These are phyloP conservation scores for Noctilio leporinus DNA, from an alignment of 2,113 vertebrate species.

Conservation along the genomic window DNA sequence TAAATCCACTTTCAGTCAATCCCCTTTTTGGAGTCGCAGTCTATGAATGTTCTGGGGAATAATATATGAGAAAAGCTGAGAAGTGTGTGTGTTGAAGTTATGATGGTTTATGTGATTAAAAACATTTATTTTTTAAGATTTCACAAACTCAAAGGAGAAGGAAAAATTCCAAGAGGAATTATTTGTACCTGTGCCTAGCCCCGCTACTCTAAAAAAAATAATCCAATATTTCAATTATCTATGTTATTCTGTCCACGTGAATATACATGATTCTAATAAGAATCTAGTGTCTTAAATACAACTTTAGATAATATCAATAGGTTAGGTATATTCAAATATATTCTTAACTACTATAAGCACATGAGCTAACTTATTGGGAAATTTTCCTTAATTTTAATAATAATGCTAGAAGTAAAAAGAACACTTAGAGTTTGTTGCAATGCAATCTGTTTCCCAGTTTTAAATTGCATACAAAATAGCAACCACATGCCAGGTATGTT, in stretches of 20 bases:
- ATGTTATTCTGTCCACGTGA: neutral
- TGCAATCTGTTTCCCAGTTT: neutral
- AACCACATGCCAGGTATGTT: neutral
- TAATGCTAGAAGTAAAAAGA: neutral
- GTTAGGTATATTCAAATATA: neutral
- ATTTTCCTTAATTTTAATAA: neutral
- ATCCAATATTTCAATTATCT: neutral
- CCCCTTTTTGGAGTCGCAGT: neutral
- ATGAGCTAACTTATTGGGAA: neutral
- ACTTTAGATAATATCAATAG: neutral
- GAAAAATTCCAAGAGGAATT: constrained; percentile 2
- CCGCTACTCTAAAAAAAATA: neutral
- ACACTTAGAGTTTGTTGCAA: neutral
- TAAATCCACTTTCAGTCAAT: neutral
- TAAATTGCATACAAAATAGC: neutral
- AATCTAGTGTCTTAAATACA: neutral
- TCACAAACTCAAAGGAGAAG: constrained; percentile 25
- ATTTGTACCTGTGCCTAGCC: constrained; percentile 2
- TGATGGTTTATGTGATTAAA: neutral
- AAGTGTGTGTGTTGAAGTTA: neutral
- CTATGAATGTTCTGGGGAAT: neutral
- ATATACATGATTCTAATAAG: neutral
- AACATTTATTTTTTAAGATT: neutral
- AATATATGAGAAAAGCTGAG: neutral
- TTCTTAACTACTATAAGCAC: neutral